Percentiles rank a stretch among this genome's conserved stretches.
phyloP scores from a whole-genome alignment of 2,797 vertebrate species.

The Mallotus villosus region DNA sequence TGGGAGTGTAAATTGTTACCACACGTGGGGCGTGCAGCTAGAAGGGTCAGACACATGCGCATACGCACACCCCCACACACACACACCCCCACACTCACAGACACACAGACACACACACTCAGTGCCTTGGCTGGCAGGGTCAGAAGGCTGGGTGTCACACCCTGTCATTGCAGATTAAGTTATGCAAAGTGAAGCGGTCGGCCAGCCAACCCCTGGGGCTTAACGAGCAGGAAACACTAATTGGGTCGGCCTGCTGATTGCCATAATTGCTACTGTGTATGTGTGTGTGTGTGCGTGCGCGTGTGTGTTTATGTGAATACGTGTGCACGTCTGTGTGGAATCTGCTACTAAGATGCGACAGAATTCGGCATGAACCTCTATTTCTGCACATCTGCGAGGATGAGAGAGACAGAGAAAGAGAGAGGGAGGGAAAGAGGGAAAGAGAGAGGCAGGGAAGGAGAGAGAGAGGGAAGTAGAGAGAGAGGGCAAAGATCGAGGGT shows the following conservation, averaged over 20 bases:
- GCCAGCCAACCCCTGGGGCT: conserved; percentile 84
- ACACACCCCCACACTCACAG: conserved; percentile 18
- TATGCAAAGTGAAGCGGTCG: conserved; percentile 87
- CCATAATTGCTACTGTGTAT: conserved; percentile 98
- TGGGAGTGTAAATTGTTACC: conserved; percentile 91
- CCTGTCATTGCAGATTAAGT: conserved; percentile 99
- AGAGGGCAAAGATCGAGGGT: no score
- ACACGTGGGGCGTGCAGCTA: conserved; percentile 83
- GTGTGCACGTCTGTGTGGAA: conserved; percentile 75
- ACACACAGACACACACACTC: conserved; percentile 16
- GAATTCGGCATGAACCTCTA: conserved; percentile 43
- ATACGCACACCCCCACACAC: neutral
- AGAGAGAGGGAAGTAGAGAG: conserved; percentile 19
- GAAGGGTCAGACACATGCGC: conserved; percentile 63
- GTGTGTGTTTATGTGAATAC: conserved; percentile 67
- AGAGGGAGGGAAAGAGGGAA: conserved; percentile 29
- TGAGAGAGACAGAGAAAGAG: neutral
- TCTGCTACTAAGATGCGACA: conserved; percentile 67
- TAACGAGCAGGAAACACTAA: conserved; percentile 87
- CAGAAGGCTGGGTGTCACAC: conserved; percentile 89
- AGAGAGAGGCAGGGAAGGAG: conserved; percentile 7
- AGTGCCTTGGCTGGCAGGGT: conserved; percentile 82
- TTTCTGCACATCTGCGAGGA: no score
- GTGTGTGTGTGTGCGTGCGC: conserved; percentile 57
- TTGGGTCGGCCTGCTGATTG: conserved; percentile 92